phyloP scores from a whole-genome alignment of 1,140 invertebrate species.

The Chironomus tepperi region DNA sequence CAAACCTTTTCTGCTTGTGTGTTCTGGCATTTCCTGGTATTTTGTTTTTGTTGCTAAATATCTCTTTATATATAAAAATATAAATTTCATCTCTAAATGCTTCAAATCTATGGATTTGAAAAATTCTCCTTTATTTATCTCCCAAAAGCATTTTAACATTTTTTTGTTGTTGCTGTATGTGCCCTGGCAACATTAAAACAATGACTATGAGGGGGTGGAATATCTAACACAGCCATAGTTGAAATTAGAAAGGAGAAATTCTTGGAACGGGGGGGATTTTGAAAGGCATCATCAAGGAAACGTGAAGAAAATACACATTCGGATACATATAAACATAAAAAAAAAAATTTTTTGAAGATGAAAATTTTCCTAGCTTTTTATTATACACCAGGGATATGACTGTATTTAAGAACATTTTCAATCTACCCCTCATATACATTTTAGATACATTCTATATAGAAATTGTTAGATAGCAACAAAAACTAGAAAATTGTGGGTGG shows the following conservation, averaged over 20 bases:
- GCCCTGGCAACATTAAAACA: not conserved
- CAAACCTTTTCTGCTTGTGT: not conserved
- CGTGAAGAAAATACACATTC: too few relatives aligned
- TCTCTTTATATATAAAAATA: not conserved
- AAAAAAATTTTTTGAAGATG: not conserved
- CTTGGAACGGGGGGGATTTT: not conserved
- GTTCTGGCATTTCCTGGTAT: not conserved
- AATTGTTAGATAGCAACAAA: too few relatives aligned
- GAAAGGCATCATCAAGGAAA: not conserved
- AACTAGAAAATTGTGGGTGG: too few relatives aligned
- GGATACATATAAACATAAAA: not conserved
- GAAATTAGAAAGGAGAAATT: too few relatives aligned
- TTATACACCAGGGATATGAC: not conserved
- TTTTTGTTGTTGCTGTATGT: too few relatives aligned
- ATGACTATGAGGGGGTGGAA: not conserved
- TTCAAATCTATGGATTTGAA: too few relatives aligned
- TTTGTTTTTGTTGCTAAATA: too few relatives aligned
- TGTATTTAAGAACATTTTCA: not conserved
- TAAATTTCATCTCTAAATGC: too few relatives aligned
- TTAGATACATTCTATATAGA: too few relatives aligned
- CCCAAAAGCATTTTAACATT: too few relatives aligned
- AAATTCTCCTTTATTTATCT: too few relatives aligned
- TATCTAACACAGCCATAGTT: too few relatives aligned
- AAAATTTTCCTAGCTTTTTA: conserved; percentile 3
- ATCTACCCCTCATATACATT: not conserved